phyloP scores from a whole-genome alignment of 1,140 invertebrate species.

The Colletes latitarsis region DNA sequence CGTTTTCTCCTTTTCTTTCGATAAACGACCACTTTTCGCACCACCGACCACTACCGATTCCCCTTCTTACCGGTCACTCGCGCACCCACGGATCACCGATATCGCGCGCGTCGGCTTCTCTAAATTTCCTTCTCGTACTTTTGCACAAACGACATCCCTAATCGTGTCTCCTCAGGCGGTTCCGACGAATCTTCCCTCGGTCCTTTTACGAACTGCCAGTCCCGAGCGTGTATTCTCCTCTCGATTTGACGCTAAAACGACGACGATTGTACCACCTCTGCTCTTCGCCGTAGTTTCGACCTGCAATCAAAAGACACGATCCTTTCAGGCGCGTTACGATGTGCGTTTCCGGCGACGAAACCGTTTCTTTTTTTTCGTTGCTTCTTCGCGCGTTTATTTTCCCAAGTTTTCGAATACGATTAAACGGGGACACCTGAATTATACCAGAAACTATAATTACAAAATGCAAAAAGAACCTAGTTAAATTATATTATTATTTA shows the following conservation, averaged over 20 bases:
- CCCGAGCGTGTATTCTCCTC: background rate
- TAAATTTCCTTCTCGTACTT: background rate
- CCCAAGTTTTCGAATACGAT: too few relatives aligned
- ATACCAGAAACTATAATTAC: too few relatives aligned
- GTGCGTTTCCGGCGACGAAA: background rate
- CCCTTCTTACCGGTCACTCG: background rate
- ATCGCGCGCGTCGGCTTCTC: too few relatives aligned
- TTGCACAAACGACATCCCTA: background rate
- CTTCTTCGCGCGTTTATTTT: too few relatives aligned
- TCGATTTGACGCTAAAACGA: slow-evolving; percentile 39
- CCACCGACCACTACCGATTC: background rate
- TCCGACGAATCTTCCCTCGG: background rate
- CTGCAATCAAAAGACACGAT: slow-evolving; percentile 46
- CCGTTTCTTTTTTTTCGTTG: background rate
- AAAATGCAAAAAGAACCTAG: too few relatives aligned
- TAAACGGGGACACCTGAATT: too few relatives aligned
- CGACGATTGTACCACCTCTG: slow-evolving; percentile 10
- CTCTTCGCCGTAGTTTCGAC: slow-evolving; percentile 49
- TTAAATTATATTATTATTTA: too few relatives aligned
- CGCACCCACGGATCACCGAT: background rate
- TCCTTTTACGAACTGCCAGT: slow-evolving; percentile 2
- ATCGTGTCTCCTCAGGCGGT: background rate
- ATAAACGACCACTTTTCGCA: slow-evolving; percentile 10
- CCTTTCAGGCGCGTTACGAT: background rate
- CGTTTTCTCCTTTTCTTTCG: background rate